Evolutionary conservation across 2,113 vertebrate genomes (phyloP).

Genomic region (Calcarius ornatus): DNA sequence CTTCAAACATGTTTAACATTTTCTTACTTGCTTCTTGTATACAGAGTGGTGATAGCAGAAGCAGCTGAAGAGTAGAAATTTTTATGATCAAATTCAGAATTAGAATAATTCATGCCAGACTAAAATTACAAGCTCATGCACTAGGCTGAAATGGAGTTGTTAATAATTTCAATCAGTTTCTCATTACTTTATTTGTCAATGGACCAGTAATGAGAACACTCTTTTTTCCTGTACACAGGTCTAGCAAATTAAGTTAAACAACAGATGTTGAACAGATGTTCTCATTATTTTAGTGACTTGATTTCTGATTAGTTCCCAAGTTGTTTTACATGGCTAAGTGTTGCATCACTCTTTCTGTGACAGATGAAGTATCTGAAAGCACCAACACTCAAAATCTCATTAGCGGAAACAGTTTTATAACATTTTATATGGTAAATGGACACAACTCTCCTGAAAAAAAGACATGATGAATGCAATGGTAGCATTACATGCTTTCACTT

Average conservation of each 20-base stretch:
- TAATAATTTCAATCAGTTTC: conserved; percentile 23
- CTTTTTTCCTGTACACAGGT: background rate
- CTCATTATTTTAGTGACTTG: conserved; percentile 32
- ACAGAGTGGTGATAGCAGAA: background rate
- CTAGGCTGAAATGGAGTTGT: background rate
- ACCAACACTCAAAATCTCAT: conserved; percentile 14
- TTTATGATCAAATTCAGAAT: background rate
- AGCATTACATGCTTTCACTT: background rate
- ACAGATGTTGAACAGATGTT: conserved; percentile 41
- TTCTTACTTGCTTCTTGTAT: background rate
- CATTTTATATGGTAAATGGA: background rate
- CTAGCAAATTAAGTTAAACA: conserved; percentile 27
- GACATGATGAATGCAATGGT: background rate
- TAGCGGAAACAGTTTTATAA: background rate
- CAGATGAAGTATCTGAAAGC: conserved; percentile 3
- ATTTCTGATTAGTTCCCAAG: conserved; percentile 29
- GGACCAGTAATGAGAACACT: background rate
- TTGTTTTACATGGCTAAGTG: conserved; percentile 15
- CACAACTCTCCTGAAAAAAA: background rate
- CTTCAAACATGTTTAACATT: background rate
- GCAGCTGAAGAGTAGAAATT: background rate
- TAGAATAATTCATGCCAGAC: background rate
- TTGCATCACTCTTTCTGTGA: background rate
- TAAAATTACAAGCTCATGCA: background rate
- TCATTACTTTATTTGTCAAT: conserved; percentile 3